Percentiles rank a stretch among this genome's conserved stretches.
Conservation (phyloP, 2,888 invertebrate species). For the Acanthosepion esculentum region DNA sequence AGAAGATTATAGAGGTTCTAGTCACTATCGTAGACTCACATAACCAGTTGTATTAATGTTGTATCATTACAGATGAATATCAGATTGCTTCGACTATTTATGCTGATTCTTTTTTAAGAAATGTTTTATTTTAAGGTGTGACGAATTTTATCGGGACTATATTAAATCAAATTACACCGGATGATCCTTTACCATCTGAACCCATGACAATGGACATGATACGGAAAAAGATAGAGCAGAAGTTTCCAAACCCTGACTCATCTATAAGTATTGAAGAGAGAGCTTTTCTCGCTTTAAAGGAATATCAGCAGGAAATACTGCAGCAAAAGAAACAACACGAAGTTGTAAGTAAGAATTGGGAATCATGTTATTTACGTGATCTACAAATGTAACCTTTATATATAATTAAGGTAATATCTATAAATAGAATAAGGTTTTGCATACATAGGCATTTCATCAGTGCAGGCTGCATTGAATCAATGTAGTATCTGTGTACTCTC, state of each 20-base stretch:
- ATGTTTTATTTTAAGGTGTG: neutral
- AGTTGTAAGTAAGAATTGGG: neutral
- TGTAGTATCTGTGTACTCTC: too few relatives aligned
- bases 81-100: too few relatives aligned
- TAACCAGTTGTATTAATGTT: too few relatives aligned
- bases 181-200: neutral
- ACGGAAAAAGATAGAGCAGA: neutral
- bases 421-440: too few relatives aligned
- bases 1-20: too few relatives aligned
- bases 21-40: too few relatives aligned
- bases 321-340: neutral
- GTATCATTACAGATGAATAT: too few relatives aligned
- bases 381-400: neutral
- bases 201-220: neutral
- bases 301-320: neutral
- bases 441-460: too few relatives aligned
- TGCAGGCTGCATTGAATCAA: too few relatives aligned
- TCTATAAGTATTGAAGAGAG: neutral
- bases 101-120: too few relatives aligned
- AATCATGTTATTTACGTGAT: too few relatives aligned
- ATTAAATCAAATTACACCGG: neutral
- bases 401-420: neutral
- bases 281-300: neutral
- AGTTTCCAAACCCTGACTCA: neutral
- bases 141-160: neutral